Base-by-base conservation (phyloP, 2,797 vertebrate genomes). In the Bovichtus diacanthus region DNA sequence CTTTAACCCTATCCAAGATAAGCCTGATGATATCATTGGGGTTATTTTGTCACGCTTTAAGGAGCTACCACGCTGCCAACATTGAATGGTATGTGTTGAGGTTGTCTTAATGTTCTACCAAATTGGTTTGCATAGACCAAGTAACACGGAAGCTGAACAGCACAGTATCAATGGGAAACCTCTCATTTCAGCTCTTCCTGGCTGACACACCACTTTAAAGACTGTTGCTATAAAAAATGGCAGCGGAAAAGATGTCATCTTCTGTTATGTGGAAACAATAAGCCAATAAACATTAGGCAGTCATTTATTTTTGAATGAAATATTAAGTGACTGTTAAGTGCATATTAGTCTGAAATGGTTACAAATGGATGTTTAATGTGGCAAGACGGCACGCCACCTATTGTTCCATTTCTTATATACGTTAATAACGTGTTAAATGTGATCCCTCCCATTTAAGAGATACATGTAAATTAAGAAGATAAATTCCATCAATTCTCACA, bases 361-460 rank as follows among this genome's bases (percentile, higher is more conserved):
- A 21, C n/a, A 16, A 51, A 51, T 90, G 91, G 89, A 90, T 90
- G 88, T 86, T 85, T 81, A 76, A 88, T 74, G 70, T 60, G 54
- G 29, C 73, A 78, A 70, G 46, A 55, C 34, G 43, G 19, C 54
- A 75, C 13, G 7, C 44, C 60, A 29, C 65, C 39, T 60, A 62
- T 36, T 76, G 49, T 61, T 55, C 41, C 16, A 46, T 63, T 54
- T 61, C 36, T 66, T 41, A 44, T 49, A 18, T 50, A 29, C n/a
- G 1, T 55, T n/a, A 25, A 68, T 51, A 23, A 59, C 81, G 63
- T 74, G 21, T 47, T 67, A 34, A 74, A 85, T 86, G 64, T 27
- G 53, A 56, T 66, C 23, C 13, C 75, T 63, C 29, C 25, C 5
- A 9, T 56, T 84, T 10, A 70, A 21, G 62, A 34, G 43, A 54